Evolutionary conservation across 2,797 vertebrate genomes (phyloP).

Genomic region (Nannoperca obscura): DNA sequence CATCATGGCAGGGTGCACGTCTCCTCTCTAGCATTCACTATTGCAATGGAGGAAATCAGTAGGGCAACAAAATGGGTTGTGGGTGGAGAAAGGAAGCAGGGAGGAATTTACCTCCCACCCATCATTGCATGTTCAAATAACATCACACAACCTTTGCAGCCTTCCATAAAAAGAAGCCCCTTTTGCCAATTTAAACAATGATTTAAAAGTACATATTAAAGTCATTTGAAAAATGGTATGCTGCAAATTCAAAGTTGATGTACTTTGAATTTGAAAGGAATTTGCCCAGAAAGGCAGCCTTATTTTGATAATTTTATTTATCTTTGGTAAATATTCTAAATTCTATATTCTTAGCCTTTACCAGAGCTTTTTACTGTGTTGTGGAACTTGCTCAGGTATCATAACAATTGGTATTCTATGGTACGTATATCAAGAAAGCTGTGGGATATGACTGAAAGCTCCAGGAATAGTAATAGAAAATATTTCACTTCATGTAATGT

Average conservation of each 20-base stretch:
- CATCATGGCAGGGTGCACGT: constrained; percentile 60
- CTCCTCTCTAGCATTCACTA: constrained; percentile 39
- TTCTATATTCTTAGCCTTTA: no score
- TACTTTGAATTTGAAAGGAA: no score
- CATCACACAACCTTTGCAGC: background rate
- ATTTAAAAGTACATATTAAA: no score
- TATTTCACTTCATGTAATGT: background rate
- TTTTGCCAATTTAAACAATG: background rate
- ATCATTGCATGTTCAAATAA: constrained; percentile 33
- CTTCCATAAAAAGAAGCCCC: background rate
- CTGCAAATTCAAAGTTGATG: no score
- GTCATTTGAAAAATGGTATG: no score
- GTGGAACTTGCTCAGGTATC: background rate
- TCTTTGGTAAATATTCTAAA: no score
- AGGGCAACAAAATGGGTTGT: constrained; percentile 48
- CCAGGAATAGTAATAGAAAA: background rate
- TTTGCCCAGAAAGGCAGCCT: no score
- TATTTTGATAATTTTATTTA: background rate
- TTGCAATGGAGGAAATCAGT: constrained; percentile 56
- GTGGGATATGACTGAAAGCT: no score
- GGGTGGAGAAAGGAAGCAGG: constrained; percentile 34
- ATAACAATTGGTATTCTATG: background rate
- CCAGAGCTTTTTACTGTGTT: no score
- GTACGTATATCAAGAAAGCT: no score
- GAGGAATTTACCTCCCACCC: constrained; percentile 29